Percentiles rank a stretch among this genome's conserved stretches.
These are phyloP conservation scores for Monochamus saltuarius DNA, from an alignment of 1,140 invertebrate genomes.

Conservation along the genomic window DNA sequence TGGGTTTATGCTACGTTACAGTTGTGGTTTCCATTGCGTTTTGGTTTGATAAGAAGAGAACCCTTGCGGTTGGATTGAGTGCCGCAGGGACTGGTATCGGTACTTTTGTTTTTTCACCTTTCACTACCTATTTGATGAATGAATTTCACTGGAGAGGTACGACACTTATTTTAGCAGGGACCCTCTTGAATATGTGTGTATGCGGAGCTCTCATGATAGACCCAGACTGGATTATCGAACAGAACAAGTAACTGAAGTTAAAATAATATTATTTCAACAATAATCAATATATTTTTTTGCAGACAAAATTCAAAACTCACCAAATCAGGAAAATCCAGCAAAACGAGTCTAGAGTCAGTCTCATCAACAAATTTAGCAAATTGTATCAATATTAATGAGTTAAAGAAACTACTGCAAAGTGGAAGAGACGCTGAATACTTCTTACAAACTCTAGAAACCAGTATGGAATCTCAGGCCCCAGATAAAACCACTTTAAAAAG, in stretches of 20 bases:
- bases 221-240: constrained; percentile 73
- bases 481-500: constrained; percentile 37
- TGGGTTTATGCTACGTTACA: constrained; percentile 86
- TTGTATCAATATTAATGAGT: constrained; percentile 57
- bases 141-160: constrained; percentile 87
- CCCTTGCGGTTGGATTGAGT: constrained; percentile 88
- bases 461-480: constrained; percentile 50
- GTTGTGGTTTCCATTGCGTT: constrained; percentile 91
- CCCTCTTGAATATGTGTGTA: constrained; percentile 76
- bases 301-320: constrained; percentile 24
- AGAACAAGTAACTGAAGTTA: constrained; percentile 43
- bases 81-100: constrained; percentile 88
- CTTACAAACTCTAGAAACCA: constrained; percentile 63
- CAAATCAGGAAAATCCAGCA: constrained; percentile 39
- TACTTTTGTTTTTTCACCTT: constrained; percentile 81
- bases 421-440: constrained; percentile 67
- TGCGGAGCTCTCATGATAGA: constrained; percentile 87
- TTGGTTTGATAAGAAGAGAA: constrained; percentile 93
- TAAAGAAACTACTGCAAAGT: constrained; percentile 65
- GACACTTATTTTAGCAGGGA: constrained; percentile 64
- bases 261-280: neutral
- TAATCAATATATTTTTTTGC: constrained; percentile 3
- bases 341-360: constrained; percentile 47
- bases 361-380: constrained; percentile 38
- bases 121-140: constrained; percentile 73